Conservation (phyloP, 1,140 invertebrate genomes). For the Drosophila saltans region DNA sequence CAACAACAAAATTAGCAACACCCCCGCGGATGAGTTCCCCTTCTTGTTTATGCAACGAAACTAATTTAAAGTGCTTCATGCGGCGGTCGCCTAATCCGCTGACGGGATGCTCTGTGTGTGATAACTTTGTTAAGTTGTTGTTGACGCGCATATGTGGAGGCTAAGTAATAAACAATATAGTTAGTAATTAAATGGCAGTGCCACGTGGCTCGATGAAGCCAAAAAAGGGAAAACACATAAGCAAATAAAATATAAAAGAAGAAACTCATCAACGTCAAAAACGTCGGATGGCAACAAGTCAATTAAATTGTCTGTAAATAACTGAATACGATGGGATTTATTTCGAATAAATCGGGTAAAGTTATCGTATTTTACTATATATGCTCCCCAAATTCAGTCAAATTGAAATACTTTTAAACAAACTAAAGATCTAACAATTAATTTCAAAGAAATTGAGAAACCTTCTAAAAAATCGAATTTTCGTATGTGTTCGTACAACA, state of each 20-base stretch:
- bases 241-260: not conserved
- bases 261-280: slow-evolving; percentile 4
- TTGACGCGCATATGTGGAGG: slow-evolving; percentile 40
- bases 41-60: slow-evolving; percentile 74
- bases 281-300: slow-evolving; percentile 28
- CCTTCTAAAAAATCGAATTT: no score
- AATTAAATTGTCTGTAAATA: slow-evolving; percentile 34
- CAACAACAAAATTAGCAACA: not conserved
- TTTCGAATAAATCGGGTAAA: no score
- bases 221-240: slow-evolving; percentile 2
- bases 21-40: slow-evolving; percentile 1
- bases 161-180: slow-evolving; percentile 64
- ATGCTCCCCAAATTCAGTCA: no score
- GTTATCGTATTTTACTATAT: no score
- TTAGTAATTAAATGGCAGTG: slow-evolving; percentile 72
- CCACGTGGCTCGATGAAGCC: slow-evolving; percentile 55
- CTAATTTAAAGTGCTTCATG: slow-evolving; percentile 79
- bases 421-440: no score
- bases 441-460: no score
- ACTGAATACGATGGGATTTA: not conserved
- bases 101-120: slow-evolving; percentile 46
- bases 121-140: slow-evolving; percentile 78
- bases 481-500: no score
- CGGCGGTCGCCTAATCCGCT: slow-evolving; percentile 68
- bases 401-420: no score